Evolutionary conservation across 1,140 invertebrate genomes (phyloP), one percentile per base, ranked within the genome.

Genomic region (Aricia agestis): DNA sequence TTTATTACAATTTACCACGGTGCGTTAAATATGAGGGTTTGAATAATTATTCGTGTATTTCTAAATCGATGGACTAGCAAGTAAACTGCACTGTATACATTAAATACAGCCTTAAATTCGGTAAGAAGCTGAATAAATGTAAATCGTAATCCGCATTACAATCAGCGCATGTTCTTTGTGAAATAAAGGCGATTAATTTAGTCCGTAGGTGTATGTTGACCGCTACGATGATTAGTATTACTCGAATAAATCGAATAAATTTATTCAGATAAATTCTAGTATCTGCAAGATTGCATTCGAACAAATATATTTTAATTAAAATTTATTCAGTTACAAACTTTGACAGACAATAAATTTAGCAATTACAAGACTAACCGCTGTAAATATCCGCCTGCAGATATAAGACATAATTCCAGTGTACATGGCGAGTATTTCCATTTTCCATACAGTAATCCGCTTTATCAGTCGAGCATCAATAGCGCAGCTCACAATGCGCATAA

Each of bases 241-340:
- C 61, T 25, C 17, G 71, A 66, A 72, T 72, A 72, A 69, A 72
- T 69, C 41, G 31, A 66, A 57, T 69, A 61, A 69, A 69, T 69
- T 69, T 69, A 69, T 42, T 41, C 68, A 69, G 68, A 69, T 69
- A 69, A 69, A 69, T 69, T 69, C 68, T 69, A 61, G 59, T 69
- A 69, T 69, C 68, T 63, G 19, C 58, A 36, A 69, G 68, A 69
- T 69, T 69, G 68, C 58, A 69, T 69, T 41, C 58, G 59, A 69
- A 69, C 68, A 69, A 69, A 69, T 69, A 69, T 69, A 69, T 61
- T 69, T 69, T 69, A 69, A 69, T 69, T 69, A 69, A 69, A 69
- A 69, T 69, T 69, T 69, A 69, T 69, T 69, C 68, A 69, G 68
- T 69, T 59, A 36, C 32, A 63, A 63, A 63, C 57, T 61, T 69